Conservation (phyloP, 1,140 invertebrate genomes). For the Drosophila equinoxialis region DNA sequence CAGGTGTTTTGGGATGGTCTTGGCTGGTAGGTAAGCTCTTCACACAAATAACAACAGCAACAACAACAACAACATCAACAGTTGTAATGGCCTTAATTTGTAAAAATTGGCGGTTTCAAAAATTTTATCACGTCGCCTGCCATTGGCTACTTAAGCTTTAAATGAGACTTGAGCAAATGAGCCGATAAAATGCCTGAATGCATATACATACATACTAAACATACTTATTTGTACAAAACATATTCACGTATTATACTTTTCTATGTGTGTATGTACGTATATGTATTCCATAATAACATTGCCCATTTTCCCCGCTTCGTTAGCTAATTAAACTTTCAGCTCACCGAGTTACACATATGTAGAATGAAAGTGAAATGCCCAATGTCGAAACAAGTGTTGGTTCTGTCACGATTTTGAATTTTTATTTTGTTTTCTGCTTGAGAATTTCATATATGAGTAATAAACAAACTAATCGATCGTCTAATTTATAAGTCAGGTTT, state of each 20-base stretch:
- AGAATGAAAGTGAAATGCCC: conserved; percentile 70
- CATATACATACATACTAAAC: conserved; percentile 13
- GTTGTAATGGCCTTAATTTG: conserved; percentile 73
- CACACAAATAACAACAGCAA: conserved; percentile 22
- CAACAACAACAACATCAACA: conserved; percentile 32
- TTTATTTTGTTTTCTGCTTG: not conserved
- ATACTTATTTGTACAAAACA: conserved; percentile 8
- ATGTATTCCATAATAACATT: conserved; percentile 43
- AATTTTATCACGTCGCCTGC: conserved; percentile 77
- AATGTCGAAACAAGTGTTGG: conserved; percentile 43
- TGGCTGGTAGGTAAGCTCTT: not conserved
- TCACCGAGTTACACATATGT: conserved; percentile 25
- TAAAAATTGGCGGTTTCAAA: conserved; percentile 74
- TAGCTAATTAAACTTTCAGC: conserved; percentile 55
- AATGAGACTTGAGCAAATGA: conserved; percentile 55
- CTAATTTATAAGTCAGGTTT: too few species aligned
- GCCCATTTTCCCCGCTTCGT: conserved; percentile 46
- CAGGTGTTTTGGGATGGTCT: conserved; percentile 39
- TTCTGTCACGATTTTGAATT: conserved; percentile 41
- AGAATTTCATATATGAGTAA: too few species aligned
- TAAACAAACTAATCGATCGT: too few species aligned
- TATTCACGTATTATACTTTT: conserved; percentile 2
- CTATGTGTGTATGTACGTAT: not conserved
- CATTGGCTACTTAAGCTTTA: conserved; percentile 41
- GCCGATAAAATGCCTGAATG: conserved; percentile 41